Evolutionary conservation across 2,888 invertebrate genomes (phyloP), one percentile per base, ranked within the genome.

Genomic region (Leptinotarsa haldemani): DNA sequence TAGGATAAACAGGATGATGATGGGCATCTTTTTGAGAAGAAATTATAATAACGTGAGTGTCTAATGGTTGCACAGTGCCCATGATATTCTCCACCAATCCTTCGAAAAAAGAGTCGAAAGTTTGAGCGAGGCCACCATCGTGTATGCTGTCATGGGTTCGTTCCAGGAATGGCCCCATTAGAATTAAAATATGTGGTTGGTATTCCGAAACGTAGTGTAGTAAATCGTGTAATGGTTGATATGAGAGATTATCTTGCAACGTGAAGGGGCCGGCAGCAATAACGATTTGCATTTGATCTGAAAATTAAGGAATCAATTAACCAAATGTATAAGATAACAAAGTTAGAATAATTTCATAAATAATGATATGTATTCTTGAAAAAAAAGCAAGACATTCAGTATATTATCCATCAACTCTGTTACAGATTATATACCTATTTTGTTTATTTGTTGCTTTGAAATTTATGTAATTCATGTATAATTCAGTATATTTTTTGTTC

Each of bases 111-210:
- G 92, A 90, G 70, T 94, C 93, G 85, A 91, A 95, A 0, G 93
- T 91, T 80, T 93, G 92, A 0, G 90, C 90, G 80, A 94, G 88
- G 20, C 78, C 78, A 74, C 91, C 90, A 73, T 92, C 90, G 56
- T 85, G 88, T n/a, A 94, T 88, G 73, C 90, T 88, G 16, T 90
- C 87, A 25, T 91, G 90, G 13, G 89, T 88, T 46, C 64, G 67
- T 83, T 97, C 96, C 69, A 97, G 85, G 85, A 97, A 95, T 0
- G 97, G 97, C 0, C 98, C 97, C 15, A 94, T 90, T 82, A 98
- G 88, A 76, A 98, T 90, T 53, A 95, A 90, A 22, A 97, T 88
- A 85, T 97, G 93, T 0, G 97, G 97, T 80, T 90, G 90, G 77
- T 93, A 89, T 16, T 91, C 89, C 71, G 87, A 88, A 0, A 96